phyloP scores from a whole-genome alignment of 2,888 invertebrate species.

The Abrostola triplasia region DNA sequence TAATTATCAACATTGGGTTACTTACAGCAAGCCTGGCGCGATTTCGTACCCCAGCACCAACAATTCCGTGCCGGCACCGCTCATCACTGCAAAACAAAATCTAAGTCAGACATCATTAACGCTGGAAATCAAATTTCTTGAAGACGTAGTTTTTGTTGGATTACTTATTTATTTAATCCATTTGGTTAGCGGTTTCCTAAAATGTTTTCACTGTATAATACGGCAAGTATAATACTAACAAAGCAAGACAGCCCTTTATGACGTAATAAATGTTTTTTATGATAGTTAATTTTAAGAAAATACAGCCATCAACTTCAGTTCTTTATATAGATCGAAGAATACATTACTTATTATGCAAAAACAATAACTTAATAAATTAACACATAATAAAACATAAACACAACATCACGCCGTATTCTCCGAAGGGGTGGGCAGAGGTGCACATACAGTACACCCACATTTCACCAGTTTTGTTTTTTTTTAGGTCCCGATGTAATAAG shows the following conservation, averaged over 20 bases:
- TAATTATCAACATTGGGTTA: conserved; percentile 54
- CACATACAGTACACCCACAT: no score
- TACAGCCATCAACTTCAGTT: not conserved
- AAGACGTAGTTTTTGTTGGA: no score
- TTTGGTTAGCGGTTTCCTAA: not conserved
- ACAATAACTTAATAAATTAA: no score
- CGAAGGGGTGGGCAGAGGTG: no score
- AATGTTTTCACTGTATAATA: not conserved
- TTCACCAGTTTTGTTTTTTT: no score
- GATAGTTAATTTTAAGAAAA: conserved; percentile 21
- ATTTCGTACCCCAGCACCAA: conserved; percentile 78
- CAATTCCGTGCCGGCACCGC: conserved; percentile 82
- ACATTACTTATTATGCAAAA: no score
- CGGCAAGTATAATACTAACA: not conserved
- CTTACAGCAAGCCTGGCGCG: conserved; percentile 83
- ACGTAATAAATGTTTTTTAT: conserved; percentile 32
- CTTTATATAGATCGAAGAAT: no score
- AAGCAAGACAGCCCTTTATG: not conserved
- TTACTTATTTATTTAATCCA: no score
- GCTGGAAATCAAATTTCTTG: not conserved
- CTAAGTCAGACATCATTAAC: not conserved
- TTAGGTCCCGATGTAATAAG: no score
- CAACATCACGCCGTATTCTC: no score
- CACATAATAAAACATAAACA: no score
- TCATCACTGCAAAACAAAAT: conserved; percentile 76